These are phyloP conservation scores for Thecocarcelia acutangulata DNA, from an alignment of 2,888 invertebrate genomes.

Conservation along the genomic window DNA sequence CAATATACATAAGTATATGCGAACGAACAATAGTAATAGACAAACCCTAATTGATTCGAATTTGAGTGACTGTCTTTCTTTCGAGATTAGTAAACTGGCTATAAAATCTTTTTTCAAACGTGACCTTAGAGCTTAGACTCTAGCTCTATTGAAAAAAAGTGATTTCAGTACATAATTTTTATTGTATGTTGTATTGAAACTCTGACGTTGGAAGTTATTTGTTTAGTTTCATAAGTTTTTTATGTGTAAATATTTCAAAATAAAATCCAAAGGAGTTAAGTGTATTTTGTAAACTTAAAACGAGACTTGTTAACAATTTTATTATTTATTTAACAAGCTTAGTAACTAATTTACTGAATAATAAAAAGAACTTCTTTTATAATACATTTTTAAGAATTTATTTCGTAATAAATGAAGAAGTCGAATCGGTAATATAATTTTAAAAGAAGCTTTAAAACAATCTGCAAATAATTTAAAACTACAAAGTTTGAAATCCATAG, in stretches of 20 bases:
- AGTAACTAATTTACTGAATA: slow-evolving; percentile 17
- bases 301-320: slow-evolving; percentile 50
- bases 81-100: too few species aligned
- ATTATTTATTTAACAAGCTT: slow-evolving; percentile 37
- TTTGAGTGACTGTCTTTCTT: too few species aligned
- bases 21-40: too few species aligned
- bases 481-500: too few species aligned
- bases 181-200: slow-evolving; percentile 42
- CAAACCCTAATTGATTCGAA: too few species aligned
- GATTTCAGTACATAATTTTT: slow-evolving; percentile 43
- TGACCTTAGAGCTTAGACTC: slow-evolving; percentile 7
- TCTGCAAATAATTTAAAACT: too few species aligned
- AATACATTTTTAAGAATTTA: slow-evolving; percentile 56
- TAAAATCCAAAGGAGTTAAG: slow-evolving; percentile 43
- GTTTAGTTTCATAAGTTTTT: slow-evolving; percentile 58
- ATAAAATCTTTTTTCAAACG: too few species aligned
- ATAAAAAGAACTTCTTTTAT: slow-evolving; percentile 42
- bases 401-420: slow-evolving; percentile 47
- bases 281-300: slow-evolving; percentile 8
- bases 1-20: too few species aligned
- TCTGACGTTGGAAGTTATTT: slow-evolving; percentile 27
- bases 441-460: neutral
- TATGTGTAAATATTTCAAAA: slow-evolving; percentile 65
- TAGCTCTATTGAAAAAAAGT: slow-evolving; percentile 5
- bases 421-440: neutral